phyloP scores from a whole-genome alignment of 2,797 vertebrate species.

The Ctenopoma kingsleyae region DNA sequence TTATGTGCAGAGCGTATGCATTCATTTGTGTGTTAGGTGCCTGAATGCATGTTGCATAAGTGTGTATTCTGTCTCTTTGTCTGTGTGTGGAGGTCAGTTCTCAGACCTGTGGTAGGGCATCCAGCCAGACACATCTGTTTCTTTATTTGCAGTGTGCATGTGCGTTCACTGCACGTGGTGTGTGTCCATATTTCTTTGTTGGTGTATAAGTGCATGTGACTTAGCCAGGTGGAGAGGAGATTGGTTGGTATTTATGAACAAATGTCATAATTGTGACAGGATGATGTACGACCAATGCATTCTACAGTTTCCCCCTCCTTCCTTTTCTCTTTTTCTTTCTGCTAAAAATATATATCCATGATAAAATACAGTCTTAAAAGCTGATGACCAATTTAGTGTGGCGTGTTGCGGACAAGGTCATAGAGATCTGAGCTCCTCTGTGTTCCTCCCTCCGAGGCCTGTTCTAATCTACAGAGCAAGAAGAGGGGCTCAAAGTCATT shows the following conservation, averaged over 20 bases:
- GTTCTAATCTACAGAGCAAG: conserved; percentile 80
- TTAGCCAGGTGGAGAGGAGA: conserved; percentile 87
- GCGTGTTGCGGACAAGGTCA: conserved; percentile 83
- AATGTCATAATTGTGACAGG: conserved; percentile 91
- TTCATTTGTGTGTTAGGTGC: conserved; percentile 35
- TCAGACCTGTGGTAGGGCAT: conserved; percentile 59
- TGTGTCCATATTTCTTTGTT: conserved; percentile 62
- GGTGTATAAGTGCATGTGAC: conserved; percentile 77
- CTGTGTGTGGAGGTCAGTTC: conserved; percentile 69
- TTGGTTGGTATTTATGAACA: conserved; percentile 89
- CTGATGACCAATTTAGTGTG: conserved; percentile 86
- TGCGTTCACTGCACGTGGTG: conserved; percentile 39
- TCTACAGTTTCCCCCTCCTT: conserved; percentile 59
- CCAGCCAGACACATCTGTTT: conserved; percentile 62
- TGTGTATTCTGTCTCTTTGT: conserved; percentile 49
- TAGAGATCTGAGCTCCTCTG: conserved; percentile 66
- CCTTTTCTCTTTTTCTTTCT: conserved; percentile 66
- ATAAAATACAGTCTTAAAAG: conserved; percentile 83
- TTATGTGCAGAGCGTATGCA: conserved; percentile 35
- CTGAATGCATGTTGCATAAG: conserved; percentile 33
- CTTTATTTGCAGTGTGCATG: conserved; percentile 51
- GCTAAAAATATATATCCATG: conserved; percentile 83
- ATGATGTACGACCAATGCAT: conserved; percentile 86
- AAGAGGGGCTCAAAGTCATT: conserved; percentile 84
- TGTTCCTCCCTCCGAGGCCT: conserved; percentile 77